These are phyloP conservation scores for Icerya purchasi DNA, from an alignment of 2,888 invertebrate species.

Conservation along the genomic window DNA sequence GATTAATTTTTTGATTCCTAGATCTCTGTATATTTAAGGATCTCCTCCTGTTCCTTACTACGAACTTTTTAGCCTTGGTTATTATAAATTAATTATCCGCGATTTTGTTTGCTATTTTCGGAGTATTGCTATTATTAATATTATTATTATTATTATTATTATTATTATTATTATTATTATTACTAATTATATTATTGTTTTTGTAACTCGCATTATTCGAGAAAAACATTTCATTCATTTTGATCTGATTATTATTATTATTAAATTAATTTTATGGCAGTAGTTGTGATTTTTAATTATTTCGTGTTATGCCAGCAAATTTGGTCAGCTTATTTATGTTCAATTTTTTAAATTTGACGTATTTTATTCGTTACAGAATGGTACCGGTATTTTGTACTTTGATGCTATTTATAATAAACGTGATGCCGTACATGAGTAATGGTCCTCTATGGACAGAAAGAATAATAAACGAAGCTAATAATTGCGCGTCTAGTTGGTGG, in stretches of 20 bases:
- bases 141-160: background rate
- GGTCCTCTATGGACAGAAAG: constrained; percentile 17
- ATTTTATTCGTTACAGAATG: constrained; percentile 5
- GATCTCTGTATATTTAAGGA: no score
- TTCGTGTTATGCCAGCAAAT: background rate
- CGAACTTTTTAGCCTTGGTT: background rate
- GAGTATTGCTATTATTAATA: background rate
- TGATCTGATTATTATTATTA: no score
- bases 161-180: no score
- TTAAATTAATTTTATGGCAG: no score
- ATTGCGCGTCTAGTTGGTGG: constrained; percentile 19
- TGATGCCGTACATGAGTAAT: constrained; percentile 13
- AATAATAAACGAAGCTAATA: constrained; percentile 15
- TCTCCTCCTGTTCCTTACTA: no score
- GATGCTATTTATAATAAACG: constrained; percentile 3
- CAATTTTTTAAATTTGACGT: background rate
- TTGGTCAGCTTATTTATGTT: background rate
- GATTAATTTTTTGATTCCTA: no score
- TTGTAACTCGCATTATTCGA: no score
- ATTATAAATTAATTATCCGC: background rate
- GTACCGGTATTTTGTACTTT: constrained; percentile 11
- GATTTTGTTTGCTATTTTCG: background rate
- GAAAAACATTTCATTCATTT: no score
- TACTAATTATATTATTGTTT: no score
- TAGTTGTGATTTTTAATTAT: background rate